Evolutionary conservation across 2,113 vertebrate genomes (phyloP), one percentile per base, ranked within the genome.

Genomic region (Daboia siamensis): DNA sequence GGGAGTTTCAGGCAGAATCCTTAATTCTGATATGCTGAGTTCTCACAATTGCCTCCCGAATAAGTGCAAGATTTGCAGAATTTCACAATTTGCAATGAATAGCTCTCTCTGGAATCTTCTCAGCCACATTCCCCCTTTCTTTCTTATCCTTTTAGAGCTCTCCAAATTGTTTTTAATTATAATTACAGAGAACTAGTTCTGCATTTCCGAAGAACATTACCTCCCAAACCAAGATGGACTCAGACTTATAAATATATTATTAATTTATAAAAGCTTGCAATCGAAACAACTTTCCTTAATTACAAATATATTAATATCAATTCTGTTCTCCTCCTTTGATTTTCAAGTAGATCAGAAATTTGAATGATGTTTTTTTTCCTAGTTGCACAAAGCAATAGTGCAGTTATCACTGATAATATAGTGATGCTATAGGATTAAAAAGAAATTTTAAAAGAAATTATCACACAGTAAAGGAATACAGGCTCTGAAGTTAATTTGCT

Each of bases 81-180:
- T 55, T 55, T 33, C 51, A 29, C 7, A 33, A 55, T n/a, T 39
- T n/a, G 46, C 46, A 48, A 86, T 13, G 46, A 48, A 46, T 26
- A 51, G 84, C 46, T 48, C 21, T 86, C 39, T 23, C 44, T 48
- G 84, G 44, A 24, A 13, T 52, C 48, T 86, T 29, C 85, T 52
- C 23, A 86, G 7, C 12, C 12, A 51, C 26, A 86, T 96, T 97
- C 94, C 95, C 94, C 93, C 29, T 33, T 69, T 33, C 64, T 95
- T 90, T 90, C 93, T 93, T 54, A 97, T 97, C 97, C 94, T 94
- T 94, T 94, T 94, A 94, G 48, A 93, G 21, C 94, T 95, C 94
- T 93, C 97, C 94, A 94, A 97, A 97, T 97, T 97, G 97, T 95
- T 95, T 95, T 94, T 95, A 24, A 61, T 97, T 96, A 97, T 94